Evolutionary conservation across 2,888 invertebrate species (phyloP).

Genomic region (Ypsolopha scabrella): DNA sequence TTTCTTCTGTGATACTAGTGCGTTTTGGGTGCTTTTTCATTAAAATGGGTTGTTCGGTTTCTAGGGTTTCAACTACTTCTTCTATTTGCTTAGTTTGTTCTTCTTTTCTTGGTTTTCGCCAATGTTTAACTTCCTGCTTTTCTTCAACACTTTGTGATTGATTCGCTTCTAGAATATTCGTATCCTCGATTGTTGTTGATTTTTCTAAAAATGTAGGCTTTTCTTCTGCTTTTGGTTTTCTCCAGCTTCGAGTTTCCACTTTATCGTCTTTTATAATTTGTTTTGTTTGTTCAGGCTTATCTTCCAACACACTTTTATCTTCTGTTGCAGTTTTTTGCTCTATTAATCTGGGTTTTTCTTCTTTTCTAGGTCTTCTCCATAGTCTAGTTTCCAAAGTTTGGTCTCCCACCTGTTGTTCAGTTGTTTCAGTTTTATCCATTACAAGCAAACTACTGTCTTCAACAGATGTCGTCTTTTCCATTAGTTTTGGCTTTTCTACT

Average conservation of each 20-base stretch:
- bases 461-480: constrained; percentile 16
- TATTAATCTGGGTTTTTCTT: constrained; percentile 15
- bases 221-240: constrained; percentile 10
- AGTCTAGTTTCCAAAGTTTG: constrained; percentile 21
- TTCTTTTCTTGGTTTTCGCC: constrained; percentile 5
- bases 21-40: constrained; percentile 8
- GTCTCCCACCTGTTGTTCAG: constrained; percentile 11
- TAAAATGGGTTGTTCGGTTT: constrained; percentile 3
- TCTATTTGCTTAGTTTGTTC: constrained; percentile 2
- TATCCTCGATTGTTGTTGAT: background rate
- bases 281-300: constrained; percentile 2
- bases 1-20: constrained; percentile 18
- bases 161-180: too few relatives aligned
- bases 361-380: constrained; percentile 37
- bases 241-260: constrained; percentile 13
- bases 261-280: constrained; percentile 3
- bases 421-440: constrained; percentile 15
- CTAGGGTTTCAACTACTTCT: background rate
- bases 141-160: too few relatives aligned
- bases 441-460: constrained; percentile 12
- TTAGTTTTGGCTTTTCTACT: constrained; percentile 12
- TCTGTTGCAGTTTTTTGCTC: constrained; percentile 13
- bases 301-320: constrained; percentile 50
- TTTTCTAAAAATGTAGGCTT: constrained; percentile 4
- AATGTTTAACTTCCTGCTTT: constrained; percentile 9